Conservation (phyloP, 2,888 invertebrate species). For the Labia minor region DNA sequence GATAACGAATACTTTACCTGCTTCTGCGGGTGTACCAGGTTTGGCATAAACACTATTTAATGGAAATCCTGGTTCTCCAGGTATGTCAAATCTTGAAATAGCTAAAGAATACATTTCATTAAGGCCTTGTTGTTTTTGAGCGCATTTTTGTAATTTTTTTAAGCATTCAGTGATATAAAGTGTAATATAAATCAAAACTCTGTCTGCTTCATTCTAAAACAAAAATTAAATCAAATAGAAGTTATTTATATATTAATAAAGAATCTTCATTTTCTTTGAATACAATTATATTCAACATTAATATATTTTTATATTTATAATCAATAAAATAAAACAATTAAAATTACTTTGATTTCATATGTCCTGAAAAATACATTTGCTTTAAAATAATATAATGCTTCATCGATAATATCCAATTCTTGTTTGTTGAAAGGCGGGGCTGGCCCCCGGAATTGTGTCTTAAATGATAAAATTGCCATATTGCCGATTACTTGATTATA, state of each 20-base stretch:
- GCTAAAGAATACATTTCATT: constrained; percentile 96
- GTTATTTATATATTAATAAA: constrained; percentile 15
- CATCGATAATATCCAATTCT: constrained; percentile 88
- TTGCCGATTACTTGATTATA: constrained; percentile 72
- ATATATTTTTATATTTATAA: neutral
- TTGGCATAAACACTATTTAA: constrained; percentile 90
- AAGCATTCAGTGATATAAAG: constrained; percentile 96
- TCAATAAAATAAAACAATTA: neutral
- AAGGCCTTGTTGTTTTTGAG: constrained; percentile 74
- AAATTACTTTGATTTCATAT: constrained; percentile 81
- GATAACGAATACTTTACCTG: constrained; percentile 62
- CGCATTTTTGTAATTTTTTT: constrained; percentile 84
- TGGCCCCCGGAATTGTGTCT: constrained; percentile 85
- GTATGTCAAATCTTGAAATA: constrained; percentile 88
- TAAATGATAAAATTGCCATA: constrained; percentile 81
- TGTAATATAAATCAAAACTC: constrained; percentile 93
- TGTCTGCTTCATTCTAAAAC: constrained; percentile 80
- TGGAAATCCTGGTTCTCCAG: constrained; percentile 90
- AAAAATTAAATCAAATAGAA: neutral
- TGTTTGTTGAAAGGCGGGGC: constrained; percentile 60
- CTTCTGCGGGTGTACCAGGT: constrained; percentile 65
- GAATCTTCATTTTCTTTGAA: neutral
- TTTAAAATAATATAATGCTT: constrained; percentile 93
- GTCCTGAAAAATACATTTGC: constrained; percentile 98
- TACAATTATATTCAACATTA: constrained; percentile 9